These are phyloP conservation scores for Mythimna lalbum DNA, from an alignment of 2,888 invertebrate species.

Conservation along the genomic window DNA sequence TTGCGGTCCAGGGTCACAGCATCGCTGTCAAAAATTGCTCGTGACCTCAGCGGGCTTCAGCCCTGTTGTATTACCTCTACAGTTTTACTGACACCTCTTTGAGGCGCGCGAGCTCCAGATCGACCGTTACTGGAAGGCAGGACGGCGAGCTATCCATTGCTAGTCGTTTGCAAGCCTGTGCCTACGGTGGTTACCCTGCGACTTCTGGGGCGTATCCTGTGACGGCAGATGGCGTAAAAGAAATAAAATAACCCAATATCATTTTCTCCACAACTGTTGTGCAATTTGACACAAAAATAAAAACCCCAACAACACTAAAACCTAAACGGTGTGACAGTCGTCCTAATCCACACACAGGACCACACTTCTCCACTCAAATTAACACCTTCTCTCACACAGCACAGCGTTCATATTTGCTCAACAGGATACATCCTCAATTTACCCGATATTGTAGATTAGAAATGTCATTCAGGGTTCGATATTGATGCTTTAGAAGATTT, in stretches of 20 bases:
- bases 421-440: slow-evolving; percentile 55
- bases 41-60: no score
- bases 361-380: slow-evolving; percentile 15
- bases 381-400: slow-evolving; percentile 4
- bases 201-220: no score
- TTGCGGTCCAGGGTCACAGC: no score
- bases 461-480: slow-evolving; percentile 65
- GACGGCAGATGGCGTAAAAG: no score
- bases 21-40: no score
- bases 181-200: no score
- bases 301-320: slow-evolving; percentile 6
- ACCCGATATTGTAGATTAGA: slow-evolving; percentile 65
- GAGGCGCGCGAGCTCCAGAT: no score
- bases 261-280: not conserved
- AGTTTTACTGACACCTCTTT: no score
- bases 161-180: no score
- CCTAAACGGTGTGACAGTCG: slow-evolving; percentile 56
- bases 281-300: not conserved
- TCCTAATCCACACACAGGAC: slow-evolving; percentile 24
- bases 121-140: no score
- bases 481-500: slow-evolving; percentile 67
- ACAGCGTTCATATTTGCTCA: slow-evolving; percentile 42
- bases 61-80: no score
- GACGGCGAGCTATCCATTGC: no score
- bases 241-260: not conserved